Conservation (phyloP, 2,888 invertebrate genomes). For the Trichogramma evanescens region DNA sequence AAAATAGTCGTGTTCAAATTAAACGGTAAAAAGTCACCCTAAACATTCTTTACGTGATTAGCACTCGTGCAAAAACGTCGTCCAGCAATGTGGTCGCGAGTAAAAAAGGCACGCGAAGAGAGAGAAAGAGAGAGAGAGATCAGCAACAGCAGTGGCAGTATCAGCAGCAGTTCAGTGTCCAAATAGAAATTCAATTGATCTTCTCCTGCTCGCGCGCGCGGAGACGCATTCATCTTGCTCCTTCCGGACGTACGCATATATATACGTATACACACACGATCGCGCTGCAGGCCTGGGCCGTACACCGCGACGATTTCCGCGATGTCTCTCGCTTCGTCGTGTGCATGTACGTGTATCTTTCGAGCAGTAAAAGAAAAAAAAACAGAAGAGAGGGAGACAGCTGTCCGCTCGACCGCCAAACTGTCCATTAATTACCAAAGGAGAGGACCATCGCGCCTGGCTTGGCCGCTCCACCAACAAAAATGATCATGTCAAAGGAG, state of each 20-base stretch:
- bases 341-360: conserved; percentile 18
- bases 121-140: conserved; percentile 1
- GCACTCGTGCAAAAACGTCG: conserved; percentile 2
- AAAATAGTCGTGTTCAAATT: background rate
- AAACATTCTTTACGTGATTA: conserved; percentile 10
- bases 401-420: conserved; percentile 46
- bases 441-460: conserved; percentile 25
- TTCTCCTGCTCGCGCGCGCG: conserved; percentile 48
- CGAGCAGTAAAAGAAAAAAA: conserved; percentile 9
- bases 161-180: conserved; percentile 33
- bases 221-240: conserved; percentile 50
- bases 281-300: too few relatives aligned
- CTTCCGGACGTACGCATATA: conserved; percentile 44
- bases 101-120: background rate
- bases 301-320: conserved; percentile 33
- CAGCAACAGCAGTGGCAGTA: background rate
- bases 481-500: conserved; percentile 30
- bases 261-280: conserved; percentile 30
- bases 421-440: conserved; percentile 43
- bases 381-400: conserved; percentile 40
- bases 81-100: background rate
- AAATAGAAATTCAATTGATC: conserved; percentile 57
- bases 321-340: conserved; percentile 34
- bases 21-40: conserved; percentile 3
- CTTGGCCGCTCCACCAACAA: conserved; percentile 24